A percentile compares a stretch with the other conserved stretches of the same genome.
phyloP scores from a whole-genome alignment of 2,113 vertebrate genomes.

The Stomatorhinus ivindoensis region DNA sequence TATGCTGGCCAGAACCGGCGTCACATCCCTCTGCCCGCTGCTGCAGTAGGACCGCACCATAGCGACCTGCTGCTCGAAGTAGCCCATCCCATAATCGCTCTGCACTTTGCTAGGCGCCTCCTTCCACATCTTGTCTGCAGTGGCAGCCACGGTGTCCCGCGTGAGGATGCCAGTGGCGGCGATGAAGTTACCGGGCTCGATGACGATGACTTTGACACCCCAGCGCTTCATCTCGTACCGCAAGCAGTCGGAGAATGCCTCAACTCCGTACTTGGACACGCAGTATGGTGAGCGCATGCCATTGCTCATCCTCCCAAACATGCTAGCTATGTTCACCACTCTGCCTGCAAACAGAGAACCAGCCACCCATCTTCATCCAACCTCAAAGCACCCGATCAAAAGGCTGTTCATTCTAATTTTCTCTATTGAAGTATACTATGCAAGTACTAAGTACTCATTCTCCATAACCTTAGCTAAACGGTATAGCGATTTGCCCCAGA shows the following conservation, averaged over 20 bases:
- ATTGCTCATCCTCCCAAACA: slow-evolving; percentile 67
- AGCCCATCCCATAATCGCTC: slow-evolving; percentile 65
- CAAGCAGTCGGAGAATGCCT: slow-evolving; percentile 78
- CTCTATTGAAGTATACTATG: background rate
- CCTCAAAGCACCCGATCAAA: background rate
- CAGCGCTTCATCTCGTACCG: slow-evolving; percentile 78
- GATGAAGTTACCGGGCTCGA: slow-evolving; percentile 76
- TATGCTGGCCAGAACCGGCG: slow-evolving; percentile 63
- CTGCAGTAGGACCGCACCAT: slow-evolving; percentile 62
- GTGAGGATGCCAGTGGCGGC: slow-evolving; percentile 70
- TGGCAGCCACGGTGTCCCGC: slow-evolving; percentile 43
- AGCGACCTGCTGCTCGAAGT: slow-evolving; percentile 59
- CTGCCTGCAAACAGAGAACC: slow-evolving; percentile 54
- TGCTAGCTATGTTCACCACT: slow-evolving; percentile 74
- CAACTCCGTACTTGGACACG: slow-evolving; percentile 73
- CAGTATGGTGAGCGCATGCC: slow-evolving; percentile 69
- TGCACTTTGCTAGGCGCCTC: slow-evolving; percentile 50
- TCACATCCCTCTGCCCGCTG: slow-evolving; percentile 57
- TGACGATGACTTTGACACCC: slow-evolving; percentile 67
- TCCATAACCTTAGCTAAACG: background rate
- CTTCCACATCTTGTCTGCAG: slow-evolving; percentile 64
- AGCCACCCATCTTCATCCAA: background rate
- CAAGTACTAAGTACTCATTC: background rate
- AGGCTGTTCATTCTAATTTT: background rate
- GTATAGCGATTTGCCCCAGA: background rate